Conservation (phyloP, 2,113 vertebrate species). For the Suncus etruscus region DNA sequence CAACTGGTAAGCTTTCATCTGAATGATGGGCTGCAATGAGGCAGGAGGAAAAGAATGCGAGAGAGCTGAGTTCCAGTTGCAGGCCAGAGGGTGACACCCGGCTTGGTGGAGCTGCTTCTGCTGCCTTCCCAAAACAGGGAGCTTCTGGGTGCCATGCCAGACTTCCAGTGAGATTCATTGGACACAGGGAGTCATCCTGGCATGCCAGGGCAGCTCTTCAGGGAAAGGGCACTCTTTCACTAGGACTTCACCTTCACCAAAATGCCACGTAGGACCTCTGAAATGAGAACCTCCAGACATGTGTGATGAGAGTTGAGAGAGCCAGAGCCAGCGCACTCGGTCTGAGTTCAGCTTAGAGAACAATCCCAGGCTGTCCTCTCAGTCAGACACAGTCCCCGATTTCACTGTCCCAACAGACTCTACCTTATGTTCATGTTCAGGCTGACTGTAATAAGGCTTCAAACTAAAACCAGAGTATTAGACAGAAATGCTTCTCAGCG, state of each 20-base stretch:
- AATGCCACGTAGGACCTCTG: not conserved
- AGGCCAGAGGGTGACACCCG: conserved; percentile 47
- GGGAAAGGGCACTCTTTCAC: not conserved
- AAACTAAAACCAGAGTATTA: not conserved
- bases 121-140: not conserved
- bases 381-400: not conserved
- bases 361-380: not conserved
- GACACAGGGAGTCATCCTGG: not conserved
- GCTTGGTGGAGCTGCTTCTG: not conserved
- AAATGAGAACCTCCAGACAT: fast-evolving
- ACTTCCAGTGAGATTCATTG: not conserved
- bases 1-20: not conserved
- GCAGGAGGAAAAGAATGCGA: conserved; percentile 62
- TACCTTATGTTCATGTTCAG: not conserved
- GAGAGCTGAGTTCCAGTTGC: conserved; percentile 24
- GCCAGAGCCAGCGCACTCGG: too few species aligned
- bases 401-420: not conserved
- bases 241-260: fast-evolving
- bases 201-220: not conserved
- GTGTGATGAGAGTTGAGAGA: not conserved
- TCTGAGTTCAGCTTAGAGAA: not conserved
- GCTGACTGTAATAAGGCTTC: fast-evolving
- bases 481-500: not conserved
- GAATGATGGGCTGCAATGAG: conserved; percentile 18
- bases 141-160: not conserved